phyloP scores from a whole-genome alignment of 2,888 invertebrate genomes.

The Elegia similella region DNA sequence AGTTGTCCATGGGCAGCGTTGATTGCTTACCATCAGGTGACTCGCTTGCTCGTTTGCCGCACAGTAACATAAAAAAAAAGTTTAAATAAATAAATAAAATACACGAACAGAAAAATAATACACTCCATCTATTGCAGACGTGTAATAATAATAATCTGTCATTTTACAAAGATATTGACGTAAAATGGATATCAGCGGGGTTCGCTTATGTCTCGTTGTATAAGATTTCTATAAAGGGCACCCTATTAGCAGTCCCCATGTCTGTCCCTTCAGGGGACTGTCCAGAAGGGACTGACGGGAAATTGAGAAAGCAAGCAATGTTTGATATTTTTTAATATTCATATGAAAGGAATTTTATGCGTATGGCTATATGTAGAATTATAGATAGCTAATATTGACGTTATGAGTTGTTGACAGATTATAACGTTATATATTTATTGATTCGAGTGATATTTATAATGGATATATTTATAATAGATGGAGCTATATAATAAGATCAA shows the following conservation, averaged over 20 bases:
- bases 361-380: not conserved
- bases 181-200: not conserved
- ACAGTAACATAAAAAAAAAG: too few species aligned
- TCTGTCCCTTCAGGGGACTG: conserved; percentile 8
- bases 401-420: not conserved
- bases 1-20: too few species aligned
- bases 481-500: too few species aligned
- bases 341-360: not conserved
- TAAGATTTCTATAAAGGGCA: not conserved
- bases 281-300: conserved; percentile 9
- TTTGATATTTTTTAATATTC: conserved; percentile 11
- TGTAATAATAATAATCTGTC: not conserved
- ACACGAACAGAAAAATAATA: too few species aligned
- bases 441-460: too few species aligned
- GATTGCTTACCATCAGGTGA: too few species aligned
- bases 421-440: too few species aligned
- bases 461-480: too few species aligned
- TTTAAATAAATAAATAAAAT: too few species aligned
- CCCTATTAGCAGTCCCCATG: conserved; percentile 11
- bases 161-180: not conserved
- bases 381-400: not conserved
- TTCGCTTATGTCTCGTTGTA: not conserved
- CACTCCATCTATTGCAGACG: too few species aligned
- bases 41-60: too few species aligned
- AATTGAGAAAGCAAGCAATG: conserved; percentile 11